Evolutionary conservation across 2,113 vertebrate species (phyloP).

Genomic region (Rousettus leschenaultii): DNA sequence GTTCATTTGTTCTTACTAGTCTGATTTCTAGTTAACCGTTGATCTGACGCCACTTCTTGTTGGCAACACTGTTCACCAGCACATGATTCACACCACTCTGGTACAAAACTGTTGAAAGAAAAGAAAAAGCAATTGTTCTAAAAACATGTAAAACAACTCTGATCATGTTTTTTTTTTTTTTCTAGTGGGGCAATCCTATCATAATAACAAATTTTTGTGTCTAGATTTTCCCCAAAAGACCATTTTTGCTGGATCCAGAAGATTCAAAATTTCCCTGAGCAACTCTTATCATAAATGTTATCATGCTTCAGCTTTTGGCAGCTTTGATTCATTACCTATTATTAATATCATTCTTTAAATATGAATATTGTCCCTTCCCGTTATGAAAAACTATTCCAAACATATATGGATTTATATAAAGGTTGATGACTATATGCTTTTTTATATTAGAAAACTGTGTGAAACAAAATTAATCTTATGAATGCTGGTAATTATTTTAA

Average conservation of each 20-base stretch:
- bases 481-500: constrained; percentile 83
- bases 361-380: constrained; percentile 65
- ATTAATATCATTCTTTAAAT: constrained; percentile 69
- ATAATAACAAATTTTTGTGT: background rate
- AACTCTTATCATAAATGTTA: constrained; percentile 39
- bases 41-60: background rate
- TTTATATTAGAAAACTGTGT: constrained; percentile 77
- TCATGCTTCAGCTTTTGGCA: constrained; percentile 67
- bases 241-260: constrained; percentile 58
- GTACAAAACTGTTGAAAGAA: constrained; percentile 5
- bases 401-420: constrained; percentile 78
- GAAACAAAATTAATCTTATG: constrained; percentile 72
- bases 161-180: background rate
- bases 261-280: constrained; percentile 47
- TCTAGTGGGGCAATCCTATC: background rate
- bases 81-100: background rate
- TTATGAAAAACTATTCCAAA: constrained; percentile 77
- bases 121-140: background rate
- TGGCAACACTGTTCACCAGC: constrained; percentile 66
- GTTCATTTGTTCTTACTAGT: background rate
- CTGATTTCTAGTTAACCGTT: background rate
- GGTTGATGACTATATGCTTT: constrained; percentile 76
- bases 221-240: constrained; percentile 26
- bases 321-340: constrained; percentile 43
- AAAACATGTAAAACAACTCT: constrained; percentile 16